A percentile compares a stretch with the other conserved stretches of the same genome.
phyloP scores from a whole-genome alignment of 2,113 vertebrate species.

The Grammatotria lemairii region DNA sequence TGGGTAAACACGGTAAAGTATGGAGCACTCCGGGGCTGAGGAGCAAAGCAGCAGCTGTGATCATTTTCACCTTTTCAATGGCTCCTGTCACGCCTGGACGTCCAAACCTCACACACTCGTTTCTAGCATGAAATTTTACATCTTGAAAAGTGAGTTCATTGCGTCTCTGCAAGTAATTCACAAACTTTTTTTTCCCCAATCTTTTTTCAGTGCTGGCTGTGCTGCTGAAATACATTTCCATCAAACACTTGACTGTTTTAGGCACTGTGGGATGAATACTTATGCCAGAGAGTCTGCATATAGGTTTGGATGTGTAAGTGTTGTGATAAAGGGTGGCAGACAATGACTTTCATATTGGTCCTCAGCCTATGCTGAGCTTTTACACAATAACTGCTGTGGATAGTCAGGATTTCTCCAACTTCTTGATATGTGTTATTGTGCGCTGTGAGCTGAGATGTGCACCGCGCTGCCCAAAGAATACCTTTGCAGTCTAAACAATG shows the following conservation, averaged over 20 bases:
- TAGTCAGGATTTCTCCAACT: background rate
- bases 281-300: background rate
- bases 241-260: background rate
- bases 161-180: background rate
- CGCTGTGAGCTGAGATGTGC: background rate
- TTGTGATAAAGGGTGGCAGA: background rate
- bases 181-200: background rate
- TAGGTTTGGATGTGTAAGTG: background rate
- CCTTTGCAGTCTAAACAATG: conserved; percentile 26
- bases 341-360: background rate
- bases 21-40: background rate
- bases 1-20: conserved; percentile 29
- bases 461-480: background rate
- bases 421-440: background rate
- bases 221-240: background rate
- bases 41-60: background rate
- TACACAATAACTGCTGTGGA: background rate
- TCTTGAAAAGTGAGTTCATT: background rate
- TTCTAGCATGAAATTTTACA: background rate
- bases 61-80: background rate
- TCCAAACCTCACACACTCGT: background rate
- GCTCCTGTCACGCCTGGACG: background rate
- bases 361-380: background rate
- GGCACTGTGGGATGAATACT: background rate
- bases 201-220: background rate